Evolutionary conservation across 2,113 vertebrate genomes (phyloP).

Genomic region (Ornithorhynchus anatinus): DNA sequence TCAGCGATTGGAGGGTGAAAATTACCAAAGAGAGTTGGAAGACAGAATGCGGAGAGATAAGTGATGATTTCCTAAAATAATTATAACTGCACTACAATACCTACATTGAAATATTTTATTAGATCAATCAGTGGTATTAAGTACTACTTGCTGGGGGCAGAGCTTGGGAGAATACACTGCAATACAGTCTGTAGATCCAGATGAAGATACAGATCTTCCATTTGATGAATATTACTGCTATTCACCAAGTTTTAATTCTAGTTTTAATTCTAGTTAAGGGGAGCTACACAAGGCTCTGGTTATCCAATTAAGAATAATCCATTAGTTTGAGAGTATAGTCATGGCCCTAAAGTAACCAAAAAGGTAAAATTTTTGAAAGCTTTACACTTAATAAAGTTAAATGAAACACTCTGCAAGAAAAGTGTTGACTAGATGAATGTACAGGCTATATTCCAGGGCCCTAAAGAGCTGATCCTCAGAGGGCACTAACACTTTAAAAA

Average conservation of each 20-base stretch:
- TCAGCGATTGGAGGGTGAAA: no score
- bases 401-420: conserved; percentile 26
- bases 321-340: not conserved
- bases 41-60: no score
- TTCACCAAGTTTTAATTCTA: not conserved
- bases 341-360: not conserved
- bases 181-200: no score
- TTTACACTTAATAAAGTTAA: conserved; percentile 16
- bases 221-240: not conserved
- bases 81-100: no score
- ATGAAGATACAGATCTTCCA: not conserved
- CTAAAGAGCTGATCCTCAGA: conserved; percentile 11
- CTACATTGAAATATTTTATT: no score
- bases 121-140: no score
- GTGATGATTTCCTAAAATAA: no score
- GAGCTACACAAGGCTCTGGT: not conserved
- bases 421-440: not conserved
- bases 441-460: not conserved
- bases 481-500: not conserved
- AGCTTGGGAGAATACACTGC: no score
- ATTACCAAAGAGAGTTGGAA: no score
- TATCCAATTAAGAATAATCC: not conserved
- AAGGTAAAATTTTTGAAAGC: not conserved
- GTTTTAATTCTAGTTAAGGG: not conserved
- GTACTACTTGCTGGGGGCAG: no score